These are phyloP conservation scores for Bicyclus anynana DNA, from an alignment of 1,140 invertebrate genomes.

Conservation along the genomic window DNA sequence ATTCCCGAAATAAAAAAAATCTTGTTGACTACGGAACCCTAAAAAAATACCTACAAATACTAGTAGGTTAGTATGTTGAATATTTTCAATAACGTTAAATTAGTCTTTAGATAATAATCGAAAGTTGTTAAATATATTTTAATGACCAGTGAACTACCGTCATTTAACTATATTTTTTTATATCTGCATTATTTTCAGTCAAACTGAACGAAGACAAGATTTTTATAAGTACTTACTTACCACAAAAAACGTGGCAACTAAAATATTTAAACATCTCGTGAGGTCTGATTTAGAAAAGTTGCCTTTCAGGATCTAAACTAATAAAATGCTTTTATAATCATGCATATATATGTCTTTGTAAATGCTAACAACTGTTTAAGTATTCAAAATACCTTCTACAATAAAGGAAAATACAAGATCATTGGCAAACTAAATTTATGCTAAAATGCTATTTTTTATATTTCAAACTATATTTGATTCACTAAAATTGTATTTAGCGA, in stretches of 20 bases:
- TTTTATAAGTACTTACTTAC: background rate
- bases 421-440: background rate
- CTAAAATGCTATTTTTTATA: background rate
- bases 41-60: background rate
- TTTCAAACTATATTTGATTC: background rate
- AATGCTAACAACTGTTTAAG: too few species aligned
- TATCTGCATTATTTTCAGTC: background rate
- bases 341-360: too few species aligned
- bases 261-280: background rate
- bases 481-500: too few species aligned
- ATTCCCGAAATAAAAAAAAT: too few species aligned
- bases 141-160: constrained; percentile 4
- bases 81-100: background rate
- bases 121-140: background rate
- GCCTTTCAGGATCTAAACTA: too few species aligned
- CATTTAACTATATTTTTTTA: background rate
- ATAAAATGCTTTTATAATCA: too few species aligned
- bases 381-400: too few species aligned
- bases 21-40: too few species aligned
- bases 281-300: too few species aligned
- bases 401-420: background rate
- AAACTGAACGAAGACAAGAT: background rate
- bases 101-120: background rate
- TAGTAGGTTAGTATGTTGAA: constrained; percentile 20
- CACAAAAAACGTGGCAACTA: background rate